These are phyloP conservation scores for Paragorgia papillata DNA, from an alignment of 92 coral and sea anemone genomes.

Conservation along the genomic window DNA sequence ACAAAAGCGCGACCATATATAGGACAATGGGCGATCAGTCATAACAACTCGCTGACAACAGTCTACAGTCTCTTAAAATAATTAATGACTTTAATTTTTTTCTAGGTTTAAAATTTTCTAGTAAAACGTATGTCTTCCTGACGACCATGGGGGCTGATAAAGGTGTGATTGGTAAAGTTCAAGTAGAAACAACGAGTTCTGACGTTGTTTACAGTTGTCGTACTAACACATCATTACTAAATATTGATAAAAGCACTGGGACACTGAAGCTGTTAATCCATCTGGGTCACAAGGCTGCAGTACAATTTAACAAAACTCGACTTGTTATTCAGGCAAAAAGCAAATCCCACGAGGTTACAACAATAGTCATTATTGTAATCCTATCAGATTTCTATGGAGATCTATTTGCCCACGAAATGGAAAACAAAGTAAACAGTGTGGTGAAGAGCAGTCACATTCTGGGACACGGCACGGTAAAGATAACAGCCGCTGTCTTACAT, in stretches of 20 bases:
- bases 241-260: background rate
- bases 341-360: background rate
- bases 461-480: background rate
- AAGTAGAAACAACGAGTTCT: background rate
- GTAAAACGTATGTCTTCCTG: constrained; percentile 16
- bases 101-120: constrained; percentile 7
- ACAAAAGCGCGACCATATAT: no score
- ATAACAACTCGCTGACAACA: no score
- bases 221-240: background rate
- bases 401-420: background rate
- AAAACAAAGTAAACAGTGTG: background rate
- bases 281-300: background rate
- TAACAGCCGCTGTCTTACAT: background rate
- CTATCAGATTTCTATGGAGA: constrained; percentile 8
- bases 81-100: no score
- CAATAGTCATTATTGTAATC: constrained; percentile 2
- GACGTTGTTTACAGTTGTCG: background rate
- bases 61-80: no score
- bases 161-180: constrained; percentile 17
- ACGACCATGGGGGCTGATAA: background rate
- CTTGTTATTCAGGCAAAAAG: background rate
- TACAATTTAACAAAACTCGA: constrained; percentile 1
- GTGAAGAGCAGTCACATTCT: background rate
- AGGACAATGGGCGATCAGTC: no score
- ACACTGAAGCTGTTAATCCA: background rate